phyloP scores from a whole-genome alignment of 2,797 vertebrate species.

The Melanotaenia parkinsoni region DNA sequence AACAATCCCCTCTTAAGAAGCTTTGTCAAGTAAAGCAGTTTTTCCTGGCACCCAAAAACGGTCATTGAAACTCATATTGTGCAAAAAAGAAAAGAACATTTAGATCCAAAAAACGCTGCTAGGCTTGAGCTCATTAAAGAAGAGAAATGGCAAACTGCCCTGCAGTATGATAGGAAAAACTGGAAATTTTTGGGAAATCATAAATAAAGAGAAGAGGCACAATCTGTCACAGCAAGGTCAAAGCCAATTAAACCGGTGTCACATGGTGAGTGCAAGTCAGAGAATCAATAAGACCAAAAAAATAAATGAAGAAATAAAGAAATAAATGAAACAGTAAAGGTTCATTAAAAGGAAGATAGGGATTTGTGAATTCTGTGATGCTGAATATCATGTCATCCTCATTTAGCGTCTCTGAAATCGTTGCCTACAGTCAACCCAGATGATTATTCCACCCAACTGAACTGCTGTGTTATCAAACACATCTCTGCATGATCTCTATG shows the following conservation, averaged over 20 bases:
- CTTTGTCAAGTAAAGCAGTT: no score
- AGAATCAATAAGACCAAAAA: background rate
- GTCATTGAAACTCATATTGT: no score
- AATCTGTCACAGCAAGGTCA: background rate
- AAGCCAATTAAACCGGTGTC: background rate
- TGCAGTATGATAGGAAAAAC: no score
- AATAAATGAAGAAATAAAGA: background rate
- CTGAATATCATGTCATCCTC: background rate
- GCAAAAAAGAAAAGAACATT: no score
- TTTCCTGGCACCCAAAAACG: no score
- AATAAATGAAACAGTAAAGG: background rate
- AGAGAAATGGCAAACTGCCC: no score
- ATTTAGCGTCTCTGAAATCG: constrained; percentile 15
- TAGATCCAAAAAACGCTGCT: no score
- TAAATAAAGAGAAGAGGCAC: no score
- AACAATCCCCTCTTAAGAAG: no score
- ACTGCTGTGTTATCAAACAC: constrained; percentile 9
- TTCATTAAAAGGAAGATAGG: background rate
- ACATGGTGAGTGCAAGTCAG: background rate
- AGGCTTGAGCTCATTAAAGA: no score
- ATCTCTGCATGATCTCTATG: background rate
- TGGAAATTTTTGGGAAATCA: no score
- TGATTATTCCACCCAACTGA: background rate
- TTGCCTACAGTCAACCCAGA: constrained; percentile 11
- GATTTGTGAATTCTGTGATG: background rate